Percentiles rank a stretch among this genome's conserved stretches.
Conservation (phyloP, 2,797 vertebrate species). For the Merluccius polli region DNA sequence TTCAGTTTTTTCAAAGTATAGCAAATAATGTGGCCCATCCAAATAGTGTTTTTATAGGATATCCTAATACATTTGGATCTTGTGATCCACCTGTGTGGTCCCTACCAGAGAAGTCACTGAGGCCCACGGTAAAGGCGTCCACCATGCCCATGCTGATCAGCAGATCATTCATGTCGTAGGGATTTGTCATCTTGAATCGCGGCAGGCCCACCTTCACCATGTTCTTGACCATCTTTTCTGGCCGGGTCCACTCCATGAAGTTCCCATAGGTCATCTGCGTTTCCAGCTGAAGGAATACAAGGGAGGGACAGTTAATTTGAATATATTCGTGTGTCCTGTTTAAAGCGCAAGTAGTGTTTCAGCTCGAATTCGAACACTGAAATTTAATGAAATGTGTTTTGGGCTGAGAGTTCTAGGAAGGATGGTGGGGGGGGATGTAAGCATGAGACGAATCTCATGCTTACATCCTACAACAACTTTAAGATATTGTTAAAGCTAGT, state of each 20-base stretch:
- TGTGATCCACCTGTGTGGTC: background rate
- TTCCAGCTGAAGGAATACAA: constrained; percentile 74
- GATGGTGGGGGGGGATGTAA: too few species aligned
- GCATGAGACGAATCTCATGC: too few species aligned
- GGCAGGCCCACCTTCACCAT: constrained; percentile 78
- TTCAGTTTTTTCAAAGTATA: too few species aligned
- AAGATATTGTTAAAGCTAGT: too few species aligned
- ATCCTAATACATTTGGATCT: background rate
- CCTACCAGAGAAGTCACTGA: constrained; percentile 79
- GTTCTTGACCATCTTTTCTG: constrained; percentile 72
- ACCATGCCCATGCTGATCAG: constrained; percentile 83
- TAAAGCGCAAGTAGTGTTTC: background rate
- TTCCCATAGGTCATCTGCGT: constrained; percentile 76
- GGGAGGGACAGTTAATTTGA: background rate
- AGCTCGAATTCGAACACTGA: constrained; percentile 7
- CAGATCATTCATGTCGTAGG: constrained; percentile 74
- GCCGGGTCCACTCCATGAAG: constrained; percentile 77
- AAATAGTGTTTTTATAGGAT: too few species aligned
- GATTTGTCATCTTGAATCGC: constrained; percentile 81
- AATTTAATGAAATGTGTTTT: too few species aligned
- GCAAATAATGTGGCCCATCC: too few species aligned
- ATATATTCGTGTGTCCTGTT: background rate
- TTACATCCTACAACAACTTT: too few species aligned
- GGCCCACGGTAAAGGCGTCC: constrained; percentile 70
- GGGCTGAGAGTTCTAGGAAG: too few species aligned